Evolutionary conservation across 2,797 vertebrate species (phyloP).

Genomic region (Heteromormyrus szaboi): DNA sequence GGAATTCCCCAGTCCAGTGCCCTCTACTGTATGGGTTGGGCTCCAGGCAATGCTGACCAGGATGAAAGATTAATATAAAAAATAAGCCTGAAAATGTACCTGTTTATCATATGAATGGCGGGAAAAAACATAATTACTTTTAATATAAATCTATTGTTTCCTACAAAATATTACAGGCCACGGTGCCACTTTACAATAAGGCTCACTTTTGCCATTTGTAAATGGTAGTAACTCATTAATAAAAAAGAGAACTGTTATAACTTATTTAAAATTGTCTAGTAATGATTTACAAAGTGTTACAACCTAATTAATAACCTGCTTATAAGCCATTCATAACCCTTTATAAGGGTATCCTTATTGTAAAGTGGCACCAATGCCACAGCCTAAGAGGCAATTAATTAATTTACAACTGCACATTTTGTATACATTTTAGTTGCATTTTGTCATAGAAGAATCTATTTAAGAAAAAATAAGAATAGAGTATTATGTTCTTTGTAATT

Average conservation of each 20-base stretch:
- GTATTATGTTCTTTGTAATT: slow-evolving; percentile 29
- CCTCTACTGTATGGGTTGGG: background rate
- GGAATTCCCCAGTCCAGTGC: background rate
- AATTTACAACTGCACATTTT: slow-evolving; percentile 56
- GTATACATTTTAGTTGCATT: slow-evolving; percentile 50
- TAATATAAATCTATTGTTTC: slow-evolving; percentile 47
- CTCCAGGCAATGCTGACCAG: background rate
- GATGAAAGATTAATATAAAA: slow-evolving; percentile 16
- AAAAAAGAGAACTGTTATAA: background rate
- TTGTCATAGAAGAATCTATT: slow-evolving; percentile 62
- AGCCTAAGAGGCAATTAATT: slow-evolving; percentile 60
- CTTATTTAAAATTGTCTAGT: background rate
- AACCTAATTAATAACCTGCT: background rate
- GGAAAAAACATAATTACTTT: slow-evolving; percentile 50
- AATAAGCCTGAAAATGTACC: slow-evolving; percentile 39
- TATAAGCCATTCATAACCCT: background rate
- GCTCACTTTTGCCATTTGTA: background rate
- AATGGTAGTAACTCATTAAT: background rate
- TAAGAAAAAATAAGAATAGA: slow-evolving; percentile 52
- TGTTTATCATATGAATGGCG: slow-evolving; percentile 36
- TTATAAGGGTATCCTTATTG: background rate
- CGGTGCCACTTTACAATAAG: background rate
- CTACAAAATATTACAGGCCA: slow-evolving; percentile 46
- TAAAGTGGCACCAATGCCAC: slow-evolving; percentile 24
- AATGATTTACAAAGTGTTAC: background rate